Base-by-base conservation (phyloP, 2,888 invertebrate species). In the Endotricha flammealis region DNA sequence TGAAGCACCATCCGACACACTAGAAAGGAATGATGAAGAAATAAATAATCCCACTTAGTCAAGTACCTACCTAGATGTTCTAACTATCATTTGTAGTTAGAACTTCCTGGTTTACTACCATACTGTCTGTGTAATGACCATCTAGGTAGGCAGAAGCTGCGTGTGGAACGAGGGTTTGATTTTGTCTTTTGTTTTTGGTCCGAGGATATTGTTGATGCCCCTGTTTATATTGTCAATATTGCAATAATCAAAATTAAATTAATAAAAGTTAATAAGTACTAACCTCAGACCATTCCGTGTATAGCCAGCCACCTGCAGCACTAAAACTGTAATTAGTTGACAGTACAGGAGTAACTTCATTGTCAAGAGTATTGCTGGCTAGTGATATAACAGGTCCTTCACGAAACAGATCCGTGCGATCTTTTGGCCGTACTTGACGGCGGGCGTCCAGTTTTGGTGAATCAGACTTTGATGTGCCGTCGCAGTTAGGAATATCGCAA, bases 1-100 rank as follows among this genome's bases (percentile, higher is more conserved):
- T 95, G 1, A 85, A 70, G 57, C 95, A 95, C 57, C 90, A 90
- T 33, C 90, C 90, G 3, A 94, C 93, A 60, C 95, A 95, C 88
- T 92, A 68, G 2, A 52, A 39, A 31, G 8, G 14, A 28, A 9
- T n/a, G n/a, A n/a, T n/a, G n/a, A n/a, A n/a, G n/a, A n/a, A n/a
- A n/a, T n/a, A n/a, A n/a, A n/a, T n/a, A n/a, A n/a, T n/a, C n/a
- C n/a, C n/a, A n/a, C n/a, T n/a, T n/a, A n/a, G n/a, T n/a, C n/a
- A n/a, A n/a, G n/a, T n/a, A n/a, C n/a, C n/a, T n/a, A n/a, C n/a
- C n/a, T n/a, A n/a, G n/a, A n/a, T n/a, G n/a, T n/a, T n/a, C n/a
- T n/a, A n/a, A n/a, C n/a, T n/a, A n/a, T n/a, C n/a, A n/a, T n/a
- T n/a, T n/a, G n/a, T n/a, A n/a, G n/a, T n/a, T n/a, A n/a, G n/a